Evolutionary conservation across 2,113 vertebrate genomes (phyloP).

Genomic region (Atherinomorus stipes): DNA sequence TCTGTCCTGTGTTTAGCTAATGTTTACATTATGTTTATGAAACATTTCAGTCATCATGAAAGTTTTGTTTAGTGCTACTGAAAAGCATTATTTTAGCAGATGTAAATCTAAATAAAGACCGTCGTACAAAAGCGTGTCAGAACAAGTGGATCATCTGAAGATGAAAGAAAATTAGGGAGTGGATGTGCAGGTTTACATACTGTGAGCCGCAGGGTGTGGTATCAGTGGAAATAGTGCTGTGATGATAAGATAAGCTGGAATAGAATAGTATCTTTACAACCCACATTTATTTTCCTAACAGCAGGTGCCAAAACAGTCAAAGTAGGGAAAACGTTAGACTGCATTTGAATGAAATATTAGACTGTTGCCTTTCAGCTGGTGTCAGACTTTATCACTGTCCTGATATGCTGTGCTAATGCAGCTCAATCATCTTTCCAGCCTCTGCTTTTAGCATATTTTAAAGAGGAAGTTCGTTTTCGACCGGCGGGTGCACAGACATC

Average conservation of each 20-base stretch:
- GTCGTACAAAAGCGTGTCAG: neutral
- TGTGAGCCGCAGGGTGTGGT: neutral
- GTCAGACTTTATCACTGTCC: neutral
- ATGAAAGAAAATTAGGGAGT: neutral
- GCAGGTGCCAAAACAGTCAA: constrained; percentile 22
- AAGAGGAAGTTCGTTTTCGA: too few relatives aligned
- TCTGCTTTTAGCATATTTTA: too few relatives aligned
- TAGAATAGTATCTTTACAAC: constrained; percentile 27
- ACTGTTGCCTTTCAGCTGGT: constrained; percentile 17
- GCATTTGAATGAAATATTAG: constrained; percentile 27
- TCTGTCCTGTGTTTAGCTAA: neutral
- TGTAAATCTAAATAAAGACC: neutral
- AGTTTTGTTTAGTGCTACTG: neutral
- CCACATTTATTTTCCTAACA: constrained; percentile 31
- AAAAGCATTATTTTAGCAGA: constrained; percentile 1
- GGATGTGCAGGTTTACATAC: neutral
- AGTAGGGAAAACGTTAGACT: constrained; percentile 21
- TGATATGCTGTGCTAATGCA: neutral
- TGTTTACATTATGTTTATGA: neutral
- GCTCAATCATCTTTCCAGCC: neutral
- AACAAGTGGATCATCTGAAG: neutral
- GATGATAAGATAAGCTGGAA: constrained; percentile 29
- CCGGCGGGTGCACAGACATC: too few relatives aligned
- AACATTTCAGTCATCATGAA: neutral
- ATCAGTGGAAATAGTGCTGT: constrained; percentile 4